Conservation (phyloP, 2,888 invertebrate species). For the Bugula neritina region DNA sequence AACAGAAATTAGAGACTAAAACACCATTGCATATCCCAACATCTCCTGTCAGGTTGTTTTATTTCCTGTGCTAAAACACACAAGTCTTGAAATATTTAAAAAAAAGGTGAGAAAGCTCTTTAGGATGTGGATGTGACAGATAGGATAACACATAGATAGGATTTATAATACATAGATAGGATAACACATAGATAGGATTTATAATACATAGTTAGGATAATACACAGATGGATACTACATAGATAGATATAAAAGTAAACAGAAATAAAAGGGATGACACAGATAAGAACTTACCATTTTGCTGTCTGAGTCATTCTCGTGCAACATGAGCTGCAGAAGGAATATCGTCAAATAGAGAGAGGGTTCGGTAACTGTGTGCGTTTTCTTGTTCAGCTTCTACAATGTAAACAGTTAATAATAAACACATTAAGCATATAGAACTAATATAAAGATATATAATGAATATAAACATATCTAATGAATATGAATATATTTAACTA, state of each 20-base stretch:
- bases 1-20: no score
- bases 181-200: neutral
- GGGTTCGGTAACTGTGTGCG: neutral
- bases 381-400: constrained; percentile 12
- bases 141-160: neutral
- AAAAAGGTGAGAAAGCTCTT: no score
- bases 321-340: neutral
- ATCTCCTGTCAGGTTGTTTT: no score
- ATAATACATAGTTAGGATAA: no score
- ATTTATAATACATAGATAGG: neutral
- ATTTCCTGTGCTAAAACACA: no score
- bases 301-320: constrained; percentile 1
- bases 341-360: constrained; percentile 8
- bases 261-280: no score
- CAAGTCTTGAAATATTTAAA: no score
- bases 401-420: neutral
- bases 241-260: neutral
- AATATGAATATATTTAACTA: no score
- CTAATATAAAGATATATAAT: neutral
- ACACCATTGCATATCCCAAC: no score
- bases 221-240: neutral
- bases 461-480: no score
- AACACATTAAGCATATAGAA: neutral
- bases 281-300: constrained; percentile 1
- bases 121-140: no score